Evolutionary conservation across 2,113 vertebrate species (phyloP), one percentile per base, ranked within the genome.

Genomic region (Phasianus colchicus): DNA sequence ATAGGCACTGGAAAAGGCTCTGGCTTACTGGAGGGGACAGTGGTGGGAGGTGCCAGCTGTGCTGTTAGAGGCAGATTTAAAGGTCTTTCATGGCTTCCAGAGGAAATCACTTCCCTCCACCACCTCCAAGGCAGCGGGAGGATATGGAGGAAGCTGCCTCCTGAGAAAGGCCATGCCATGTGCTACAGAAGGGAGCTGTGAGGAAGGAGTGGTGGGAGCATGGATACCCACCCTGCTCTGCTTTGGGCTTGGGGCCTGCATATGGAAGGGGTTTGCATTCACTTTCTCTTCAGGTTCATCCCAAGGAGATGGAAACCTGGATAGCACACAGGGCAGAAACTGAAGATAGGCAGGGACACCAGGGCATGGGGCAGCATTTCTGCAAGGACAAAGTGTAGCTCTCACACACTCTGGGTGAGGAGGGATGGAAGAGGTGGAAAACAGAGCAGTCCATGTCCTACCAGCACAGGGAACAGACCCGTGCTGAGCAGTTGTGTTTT

Each of bases 71-170:
- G 3, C 0, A 2, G 38, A 6, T 84, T 15, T 67, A 78, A 55
- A 25, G 43, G 38, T 55, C 34, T 57, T 74, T 45, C 13, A 5
- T 36, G 60, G 21, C 24, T 90, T 48, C 29, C 52, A 30, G n/a
- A 21, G 52, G 15, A 14, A 81, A 50, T 17, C 10, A 0, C 1
- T 0, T 73, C 67, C 29, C 58, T 77, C n/a, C 8, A 66, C 9
- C 38, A 22, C 27, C 11, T 30, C 10, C 5, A 13, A 29, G 55
- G 65, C 52, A 83, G 36, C 0, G 0, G 45, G 22, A 83, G 36
- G 67, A 48, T 2, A 9, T 2, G 5, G 36, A 34, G 29, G 32
- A 65, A 32, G 77, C 42, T 71, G 42, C 54, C 38, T 73, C 40
- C 48, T 32, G 45, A 83, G 43, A 43, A 52, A 60, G 58, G 52